These are phyloP conservation scores for Plagodis pulveraria DNA, from an alignment of 2,888 invertebrate species.

Conservation along the genomic window DNA sequence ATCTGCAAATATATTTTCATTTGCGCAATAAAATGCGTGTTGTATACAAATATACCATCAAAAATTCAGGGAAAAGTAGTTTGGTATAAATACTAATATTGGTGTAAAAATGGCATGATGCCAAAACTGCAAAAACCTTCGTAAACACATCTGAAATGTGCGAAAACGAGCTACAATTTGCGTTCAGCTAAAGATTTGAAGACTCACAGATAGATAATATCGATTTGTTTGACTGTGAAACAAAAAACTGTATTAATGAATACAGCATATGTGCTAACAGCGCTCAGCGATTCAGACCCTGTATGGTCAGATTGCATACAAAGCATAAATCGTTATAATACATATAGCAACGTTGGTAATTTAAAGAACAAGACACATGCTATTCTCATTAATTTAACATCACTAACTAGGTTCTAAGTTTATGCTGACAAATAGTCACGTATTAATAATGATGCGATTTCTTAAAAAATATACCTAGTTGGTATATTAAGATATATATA, in stretches of 20 bases:
- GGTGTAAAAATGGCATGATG: conserved; percentile 12
- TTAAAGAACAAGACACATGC: neutral
- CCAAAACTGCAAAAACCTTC: conserved; percentile 15
- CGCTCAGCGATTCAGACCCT: no score
- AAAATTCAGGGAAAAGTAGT: neutral
- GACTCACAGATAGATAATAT: neutral
- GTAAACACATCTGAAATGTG: conserved; percentile 6
- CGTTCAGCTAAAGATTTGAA: neutral
- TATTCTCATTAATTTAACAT: neutral
- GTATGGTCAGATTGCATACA: no score
- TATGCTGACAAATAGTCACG: conserved; percentile 11
- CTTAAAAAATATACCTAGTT: neutral
- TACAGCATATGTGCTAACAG: no score
- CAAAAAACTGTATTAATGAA: no score
- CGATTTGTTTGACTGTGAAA: no score
- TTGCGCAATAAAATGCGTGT: no score
- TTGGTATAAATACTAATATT: neutral
- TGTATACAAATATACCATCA: neutral
- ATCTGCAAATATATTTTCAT: no score
- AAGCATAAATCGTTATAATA: neutral
- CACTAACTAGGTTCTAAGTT: neutral
- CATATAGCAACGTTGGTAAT: neutral
- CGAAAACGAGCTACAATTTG: conserved; percentile 3
- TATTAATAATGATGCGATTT: conserved; percentile 1
- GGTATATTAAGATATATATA: neutral